phyloP scores from a whole-genome alignment of 2,888 invertebrate species.

The Drosophila setosimentum region DNA sequence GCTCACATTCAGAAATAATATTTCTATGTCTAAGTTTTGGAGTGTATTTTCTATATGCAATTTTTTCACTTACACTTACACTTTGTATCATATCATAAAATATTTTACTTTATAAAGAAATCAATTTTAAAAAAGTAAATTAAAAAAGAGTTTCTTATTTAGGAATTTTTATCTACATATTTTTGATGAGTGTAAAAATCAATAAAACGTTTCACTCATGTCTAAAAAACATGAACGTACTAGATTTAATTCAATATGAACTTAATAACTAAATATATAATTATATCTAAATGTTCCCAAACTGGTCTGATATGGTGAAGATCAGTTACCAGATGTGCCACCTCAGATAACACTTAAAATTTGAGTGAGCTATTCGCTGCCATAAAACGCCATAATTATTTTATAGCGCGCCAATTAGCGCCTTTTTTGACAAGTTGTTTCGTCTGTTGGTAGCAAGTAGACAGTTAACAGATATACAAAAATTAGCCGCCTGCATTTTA shows the following conservation, averaged over 20 bases:
- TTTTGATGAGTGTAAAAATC: background rate
- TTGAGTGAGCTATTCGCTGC: background rate
- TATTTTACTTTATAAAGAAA: no score
- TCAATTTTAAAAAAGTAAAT: no score
- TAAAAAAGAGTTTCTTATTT: no score
- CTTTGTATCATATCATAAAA: no score
- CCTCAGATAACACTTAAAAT: constrained; percentile 7
- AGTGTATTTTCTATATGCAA: background rate
- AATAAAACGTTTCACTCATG: background rate
- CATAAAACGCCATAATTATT: constrained; percentile 54
- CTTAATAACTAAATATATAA: background rate
- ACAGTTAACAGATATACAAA: constrained; percentile 45
- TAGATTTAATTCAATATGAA: no score
- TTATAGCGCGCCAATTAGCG: constrained; percentile 54
- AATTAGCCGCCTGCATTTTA: constrained; percentile 21
- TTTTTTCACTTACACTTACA: no score
- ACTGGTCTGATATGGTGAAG: background rate
- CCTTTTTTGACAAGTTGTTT: constrained; percentile 35
- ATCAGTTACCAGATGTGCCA: background rate
- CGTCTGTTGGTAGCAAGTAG: constrained; percentile 37
- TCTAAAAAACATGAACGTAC: background rate
- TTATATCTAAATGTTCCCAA: background rate
- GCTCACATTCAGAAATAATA: background rate
- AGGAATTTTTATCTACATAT: no score
- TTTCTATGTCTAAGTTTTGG: background rate